Evolutionary conservation across 2,113 vertebrate species (phyloP).

Genomic region (Eubucco bourcierii): DNA sequence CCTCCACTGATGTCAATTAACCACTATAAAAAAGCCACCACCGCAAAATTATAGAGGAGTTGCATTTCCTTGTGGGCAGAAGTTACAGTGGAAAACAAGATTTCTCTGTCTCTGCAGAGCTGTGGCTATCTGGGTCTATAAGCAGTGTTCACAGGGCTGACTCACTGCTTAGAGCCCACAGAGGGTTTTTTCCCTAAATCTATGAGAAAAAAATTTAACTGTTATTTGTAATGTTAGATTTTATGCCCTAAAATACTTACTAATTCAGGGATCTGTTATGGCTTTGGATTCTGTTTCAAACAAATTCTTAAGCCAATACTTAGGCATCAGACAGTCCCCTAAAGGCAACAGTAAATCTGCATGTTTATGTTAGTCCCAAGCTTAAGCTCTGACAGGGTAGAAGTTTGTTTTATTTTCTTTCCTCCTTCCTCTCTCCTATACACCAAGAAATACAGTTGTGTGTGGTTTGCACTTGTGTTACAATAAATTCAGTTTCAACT

Average conservation of each 20-base stretch:
- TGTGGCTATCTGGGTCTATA: not conserved
- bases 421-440: not conserved
- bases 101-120: not conserved
- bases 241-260: not conserved
- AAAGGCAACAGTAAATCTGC: not conserved
- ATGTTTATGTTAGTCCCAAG: not conserved
- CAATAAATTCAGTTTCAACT: not conserved
- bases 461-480: not conserved
- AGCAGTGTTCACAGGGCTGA: not conserved
- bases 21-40: fast-evolving
- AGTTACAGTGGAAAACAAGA: not conserved
- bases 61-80: not conserved
- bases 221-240: not conserved
- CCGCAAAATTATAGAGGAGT: not conserved
- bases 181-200: not conserved
- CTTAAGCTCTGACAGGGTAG: not conserved
- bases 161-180: not conserved
- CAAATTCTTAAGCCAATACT: not conserved
- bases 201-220: not conserved
- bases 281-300: not conserved
- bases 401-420: not conserved
- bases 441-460: not conserved
- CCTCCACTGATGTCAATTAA: not conserved
- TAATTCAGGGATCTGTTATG: not conserved
- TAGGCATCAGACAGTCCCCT: not conserved